These are phyloP conservation scores for Drosophila pseudotakahashii DNA, from an alignment of 2,888 invertebrate genomes.

Conservation along the genomic window DNA sequence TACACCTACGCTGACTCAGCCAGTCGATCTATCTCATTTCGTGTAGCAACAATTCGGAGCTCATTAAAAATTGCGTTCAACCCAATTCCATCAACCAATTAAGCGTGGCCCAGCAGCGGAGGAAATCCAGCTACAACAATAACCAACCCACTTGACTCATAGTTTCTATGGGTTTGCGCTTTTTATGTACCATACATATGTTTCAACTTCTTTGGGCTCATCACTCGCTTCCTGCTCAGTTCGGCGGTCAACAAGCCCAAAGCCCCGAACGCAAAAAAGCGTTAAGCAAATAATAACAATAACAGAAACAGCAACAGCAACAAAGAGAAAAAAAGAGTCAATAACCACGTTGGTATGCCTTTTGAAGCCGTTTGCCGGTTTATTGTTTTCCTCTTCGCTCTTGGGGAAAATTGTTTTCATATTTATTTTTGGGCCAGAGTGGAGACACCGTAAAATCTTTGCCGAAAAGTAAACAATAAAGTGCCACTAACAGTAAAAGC, in stretches of 20 bases:
- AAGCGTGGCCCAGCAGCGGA: conserved; percentile 54
- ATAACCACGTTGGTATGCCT: conserved; percentile 73
- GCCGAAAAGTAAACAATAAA: conserved; percentile 38
- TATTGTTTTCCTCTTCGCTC: conserved; percentile 50
- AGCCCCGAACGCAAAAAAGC: conserved; percentile 41
- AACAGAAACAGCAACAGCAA: conserved; percentile 25
- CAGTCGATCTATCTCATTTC: not conserved
- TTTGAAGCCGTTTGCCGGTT: conserved; percentile 53
- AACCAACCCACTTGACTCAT: conserved; percentile 64
- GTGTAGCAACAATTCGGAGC: conserved; percentile 35
- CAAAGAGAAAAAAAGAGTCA: conserved; percentile 56
- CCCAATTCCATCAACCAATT: conserved; percentile 68
- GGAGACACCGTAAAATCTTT: conserved; percentile 32
- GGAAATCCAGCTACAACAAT: conserved; percentile 30
- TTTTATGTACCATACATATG: conserved; percentile 1
- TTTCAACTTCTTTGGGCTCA: conserved; percentile 18
- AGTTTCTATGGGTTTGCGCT: conserved; percentile 1
- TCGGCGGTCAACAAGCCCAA: conserved; percentile 39
- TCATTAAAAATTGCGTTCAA: conserved; percentile 65
- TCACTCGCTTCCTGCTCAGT: conserved; percentile 30
- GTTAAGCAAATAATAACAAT: conserved; percentile 45
- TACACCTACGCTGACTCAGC: conserved; percentile 27
- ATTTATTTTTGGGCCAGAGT: conserved; percentile 47
- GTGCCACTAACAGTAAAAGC: conserved; percentile 49
- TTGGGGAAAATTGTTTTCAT: conserved; percentile 50